Evolutionary conservation across 2,797 vertebrate species (phyloP).

Genomic region (Tympanoctomys barrerae): DNA sequence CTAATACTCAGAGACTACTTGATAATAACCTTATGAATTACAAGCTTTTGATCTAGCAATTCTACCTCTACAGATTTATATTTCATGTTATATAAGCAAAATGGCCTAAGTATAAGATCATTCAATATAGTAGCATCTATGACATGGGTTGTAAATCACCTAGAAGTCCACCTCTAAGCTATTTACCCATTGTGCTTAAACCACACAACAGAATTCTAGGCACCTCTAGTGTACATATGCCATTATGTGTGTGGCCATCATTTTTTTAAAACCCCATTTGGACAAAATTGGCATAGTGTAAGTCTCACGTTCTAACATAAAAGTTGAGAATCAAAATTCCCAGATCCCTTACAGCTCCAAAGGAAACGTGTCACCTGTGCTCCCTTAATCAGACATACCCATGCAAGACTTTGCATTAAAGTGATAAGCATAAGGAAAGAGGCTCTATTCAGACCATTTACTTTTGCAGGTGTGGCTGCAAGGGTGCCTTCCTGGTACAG

Average conservation of each 20-base stretch:
- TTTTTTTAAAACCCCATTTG: slow-evolving; percentile 30
- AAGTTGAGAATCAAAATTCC: slow-evolving; percentile 51
- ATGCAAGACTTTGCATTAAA: slow-evolving; percentile 20
- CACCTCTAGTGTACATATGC: slow-evolving; percentile 6
- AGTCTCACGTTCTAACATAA: neutral
- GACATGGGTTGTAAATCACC: slow-evolving; percentile 45
- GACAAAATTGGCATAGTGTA: slow-evolving; percentile 39
- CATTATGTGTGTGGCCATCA: neutral
- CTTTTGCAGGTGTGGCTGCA: neutral
- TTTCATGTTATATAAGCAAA: slow-evolving; percentile 62
- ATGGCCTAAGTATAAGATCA: slow-evolving; percentile 31
- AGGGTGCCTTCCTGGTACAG: neutral
- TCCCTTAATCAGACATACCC: neutral
- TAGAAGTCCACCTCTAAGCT: neutral
- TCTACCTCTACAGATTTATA: slow-evolving; percentile 46
- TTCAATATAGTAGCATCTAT: slow-evolving; percentile 25
- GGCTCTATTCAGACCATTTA: slow-evolving; percentile 26
- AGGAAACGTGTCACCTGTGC: slow-evolving; percentile 19
- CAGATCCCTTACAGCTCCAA: slow-evolving; percentile 5
- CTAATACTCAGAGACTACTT: neutral
- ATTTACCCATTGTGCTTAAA: slow-evolving; percentile 24
- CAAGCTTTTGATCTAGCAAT: slow-evolving; percentile 48
- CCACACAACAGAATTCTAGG: slow-evolving; percentile 49
- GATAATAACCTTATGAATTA: slow-evolving; percentile 16
- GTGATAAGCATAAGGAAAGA: neutral